Base-by-base conservation (phyloP, 1,140 invertebrate genomes). In the Anastrepha obliqua region DNA sequence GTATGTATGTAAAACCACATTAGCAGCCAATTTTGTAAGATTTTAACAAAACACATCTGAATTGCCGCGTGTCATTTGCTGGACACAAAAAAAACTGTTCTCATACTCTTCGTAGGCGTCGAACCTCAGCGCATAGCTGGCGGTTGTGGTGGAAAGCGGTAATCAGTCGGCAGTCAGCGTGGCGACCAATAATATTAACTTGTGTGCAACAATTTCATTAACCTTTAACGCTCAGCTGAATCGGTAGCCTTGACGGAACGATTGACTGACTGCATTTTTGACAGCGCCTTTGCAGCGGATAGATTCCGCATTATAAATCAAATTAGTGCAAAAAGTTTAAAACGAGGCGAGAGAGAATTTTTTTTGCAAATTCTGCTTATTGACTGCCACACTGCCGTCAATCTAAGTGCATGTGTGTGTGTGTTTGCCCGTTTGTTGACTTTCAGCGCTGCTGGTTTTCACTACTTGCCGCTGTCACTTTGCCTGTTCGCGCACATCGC, bases 1-100 rank as follows among this genome's bases (percentile, higher is more conserved):
- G 78, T 65, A 67, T 8, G 15, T 55, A 55, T 81, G 55, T 85
- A 85, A 85, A 85, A 85, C 81, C 13, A 85, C 44, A 58, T 86
- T 62, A n/a, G 42, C 85, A 62, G 20, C 20, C 42, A 42, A 60
- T 59, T 86, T 86, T 42, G 20, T 39, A 17, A 62, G 62, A 9
- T 62, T n/a, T 86, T 15, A 62, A 59, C 58, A 86, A 86, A 13
- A 15, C 47, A 8, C n/a, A 29, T 67, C 6, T 4, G 42, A n/a
- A 15, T 51, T 51, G 70, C 70, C 70, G 42, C 70, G n/a, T 55
- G n/a, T 74, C 70, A 74, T 51, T 13, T 44, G 70, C 42, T 8
- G 51, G 9, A 47, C n/a, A 81, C 70, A 20, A 55, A 55, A 81
- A 55, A 44, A 81, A 55, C 0, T 29, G 29, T 81, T 58, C 47